Conservation (phyloP, 2,113 vertebrate genomes). For the Gyps fulvus region DNA sequence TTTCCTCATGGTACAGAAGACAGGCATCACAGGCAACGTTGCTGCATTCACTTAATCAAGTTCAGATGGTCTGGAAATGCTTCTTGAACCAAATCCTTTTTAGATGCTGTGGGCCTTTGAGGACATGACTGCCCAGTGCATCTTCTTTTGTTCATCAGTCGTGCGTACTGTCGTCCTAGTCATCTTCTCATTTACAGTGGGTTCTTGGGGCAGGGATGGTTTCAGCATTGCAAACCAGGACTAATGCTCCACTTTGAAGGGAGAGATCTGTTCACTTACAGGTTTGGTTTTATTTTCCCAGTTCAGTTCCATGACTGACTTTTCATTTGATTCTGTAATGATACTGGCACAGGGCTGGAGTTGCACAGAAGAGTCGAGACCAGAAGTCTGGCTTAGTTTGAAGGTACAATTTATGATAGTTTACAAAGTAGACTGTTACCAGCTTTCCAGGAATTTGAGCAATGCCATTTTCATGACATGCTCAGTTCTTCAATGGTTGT, state of each 20-base stretch:
- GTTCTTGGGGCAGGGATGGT: background rate
- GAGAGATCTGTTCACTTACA: background rate
- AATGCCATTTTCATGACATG: background rate
- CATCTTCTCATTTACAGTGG: background rate
- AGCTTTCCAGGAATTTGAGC: background rate
- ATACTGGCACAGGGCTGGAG: background rate
- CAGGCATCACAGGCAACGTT: background rate
- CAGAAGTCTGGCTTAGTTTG: background rate
- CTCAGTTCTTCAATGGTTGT: background rate
- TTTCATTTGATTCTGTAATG: background rate
- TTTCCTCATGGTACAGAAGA: background rate
- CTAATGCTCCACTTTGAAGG: background rate
- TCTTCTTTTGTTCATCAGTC: background rate
- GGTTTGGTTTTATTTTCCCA: background rate
- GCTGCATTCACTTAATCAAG: background rate
- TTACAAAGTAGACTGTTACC: background rate
- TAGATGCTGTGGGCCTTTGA: background rate
- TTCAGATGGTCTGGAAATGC: background rate
- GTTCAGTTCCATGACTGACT: background rate
- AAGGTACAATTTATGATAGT: no score
- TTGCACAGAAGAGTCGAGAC: background rate
- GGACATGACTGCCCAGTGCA: background rate
- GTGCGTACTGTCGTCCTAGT: background rate
- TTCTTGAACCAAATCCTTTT: background rate
- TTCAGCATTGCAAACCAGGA: background rate